Conservation (phyloP, 1,140 invertebrate genomes). For the Littorina saxatilis region DNA sequence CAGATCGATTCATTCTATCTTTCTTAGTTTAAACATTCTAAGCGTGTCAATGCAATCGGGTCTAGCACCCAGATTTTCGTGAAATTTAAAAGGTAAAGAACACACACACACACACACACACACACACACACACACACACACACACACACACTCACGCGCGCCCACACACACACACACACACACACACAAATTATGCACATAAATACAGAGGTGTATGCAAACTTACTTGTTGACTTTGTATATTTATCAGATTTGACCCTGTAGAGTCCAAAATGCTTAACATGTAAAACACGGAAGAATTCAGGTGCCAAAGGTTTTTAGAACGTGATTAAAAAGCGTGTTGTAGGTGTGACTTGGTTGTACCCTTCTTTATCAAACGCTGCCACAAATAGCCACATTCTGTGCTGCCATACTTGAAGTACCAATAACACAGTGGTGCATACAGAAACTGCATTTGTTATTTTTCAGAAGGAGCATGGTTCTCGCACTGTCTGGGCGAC, state of each 20-base stretch:
- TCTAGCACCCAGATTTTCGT: neutral
- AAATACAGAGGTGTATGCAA: neutral
- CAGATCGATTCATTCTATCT: neutral
- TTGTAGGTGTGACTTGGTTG: neutral
- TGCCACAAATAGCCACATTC: too few species aligned
- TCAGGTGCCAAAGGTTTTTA: neutral
- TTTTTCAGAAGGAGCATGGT: too few species aligned
- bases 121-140: constrained; percentile 25
- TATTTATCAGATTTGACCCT: too few species aligned
- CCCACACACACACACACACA: too few species aligned
- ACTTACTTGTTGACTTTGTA: neutral
- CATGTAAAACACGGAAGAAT: neutral
- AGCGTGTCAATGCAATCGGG: neutral
- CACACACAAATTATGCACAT: too few species aligned
- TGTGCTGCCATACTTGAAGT: too few species aligned
- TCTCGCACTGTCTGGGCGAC: too few species aligned
- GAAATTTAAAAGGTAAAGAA: too few species aligned
- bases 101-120: constrained; percentile 30
- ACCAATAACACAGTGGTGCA: too few species aligned
- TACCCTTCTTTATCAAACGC: neutral
- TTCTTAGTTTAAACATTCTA: neutral
- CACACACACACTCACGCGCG: neutral
- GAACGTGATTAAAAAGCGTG: neutral
- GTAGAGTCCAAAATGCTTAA: neutral
- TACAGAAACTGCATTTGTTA: too few species aligned